A percentile compares a stretch with the other conserved stretches of the same genome.
These are phyloP conservation scores for Rhinatrema bivittatum DNA, from an alignment of 2,797 vertebrate genomes.

Conservation along the genomic window DNA sequence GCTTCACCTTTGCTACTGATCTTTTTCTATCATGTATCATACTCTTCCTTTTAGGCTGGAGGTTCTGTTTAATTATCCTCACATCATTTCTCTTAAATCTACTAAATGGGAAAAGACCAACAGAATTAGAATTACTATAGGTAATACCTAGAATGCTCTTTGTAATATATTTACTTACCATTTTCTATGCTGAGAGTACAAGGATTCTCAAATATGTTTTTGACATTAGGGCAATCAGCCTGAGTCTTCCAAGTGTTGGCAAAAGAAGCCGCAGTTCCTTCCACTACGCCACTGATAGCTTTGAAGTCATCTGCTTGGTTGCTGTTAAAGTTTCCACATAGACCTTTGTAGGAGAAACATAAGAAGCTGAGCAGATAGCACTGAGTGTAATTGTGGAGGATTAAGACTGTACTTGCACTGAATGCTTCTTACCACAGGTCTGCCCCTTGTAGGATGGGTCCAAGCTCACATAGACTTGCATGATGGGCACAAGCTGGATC, in stretches of 20 bases:
- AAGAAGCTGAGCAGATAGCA: background rate
- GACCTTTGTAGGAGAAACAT: slow-evolving; percentile 30
- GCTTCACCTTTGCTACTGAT: too few species aligned
- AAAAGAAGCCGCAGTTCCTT: slow-evolving; percentile 44
- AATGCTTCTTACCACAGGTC: slow-evolving; percentile 53
- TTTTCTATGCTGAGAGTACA: slow-evolving; percentile 51
- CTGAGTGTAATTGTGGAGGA: background rate
- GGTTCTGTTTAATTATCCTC: too few species aligned
- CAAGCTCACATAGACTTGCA: slow-evolving; percentile 55
- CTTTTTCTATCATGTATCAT: too few species aligned
- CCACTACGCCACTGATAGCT: slow-evolving; percentile 36
- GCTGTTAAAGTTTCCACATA: slow-evolving; percentile 62
- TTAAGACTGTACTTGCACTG: background rate
- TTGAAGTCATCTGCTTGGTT: slow-evolving; percentile 58
- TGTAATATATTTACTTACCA: slow-evolving; percentile 42
- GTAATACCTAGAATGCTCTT: too few species aligned
- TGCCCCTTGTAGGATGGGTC: slow-evolving; percentile 36
- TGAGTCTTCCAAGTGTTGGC: slow-evolving; percentile 55
- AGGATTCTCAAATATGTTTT: slow-evolving; percentile 50
- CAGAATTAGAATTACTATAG: too few species aligned
- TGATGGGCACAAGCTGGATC: slow-evolving; percentile 49
- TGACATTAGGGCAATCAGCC: slow-evolving; percentile 38
- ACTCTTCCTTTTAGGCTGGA: too few species aligned
- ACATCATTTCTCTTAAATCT: too few species aligned
- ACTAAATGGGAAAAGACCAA: too few species aligned